Base-by-base conservation (phyloP, 2,113 vertebrate species). In the Meleagris gallopavo region DNA sequence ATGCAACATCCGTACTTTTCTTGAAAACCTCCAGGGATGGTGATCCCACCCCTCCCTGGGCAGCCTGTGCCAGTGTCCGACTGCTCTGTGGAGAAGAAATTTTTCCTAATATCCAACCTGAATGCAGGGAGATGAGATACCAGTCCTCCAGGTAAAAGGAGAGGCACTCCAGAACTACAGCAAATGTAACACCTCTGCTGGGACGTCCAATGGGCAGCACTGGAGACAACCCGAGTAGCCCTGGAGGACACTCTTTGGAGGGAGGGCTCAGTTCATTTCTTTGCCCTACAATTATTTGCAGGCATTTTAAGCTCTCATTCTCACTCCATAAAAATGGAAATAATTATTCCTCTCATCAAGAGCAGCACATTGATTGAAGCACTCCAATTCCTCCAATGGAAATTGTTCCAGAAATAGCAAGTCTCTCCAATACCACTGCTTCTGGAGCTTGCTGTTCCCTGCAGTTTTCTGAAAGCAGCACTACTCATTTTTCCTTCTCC, bases 321-420 rank as follows among this genome's bases (percentile, higher is more conserved):
- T 82, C 60, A 5, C 25, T 36, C 32, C 5, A 4, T 66, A 67
- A 60, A 88, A 94, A 45, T 0, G 6, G 65, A 61, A 71, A 83
- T 73, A 91, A 95, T 91, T 88, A 81, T 30, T 69, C 52, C 34
- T 54, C 67, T 90, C 65, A 34, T 67, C 41, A 32, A 45, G 83
- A 71, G 55, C 48, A 46, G 69, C 21, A 11, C 25, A 1, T 60
- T 91, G 88, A 91, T 88, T 81, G 81, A 76, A 34, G 69, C 34
- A 4, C 84, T 91, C 69, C 32, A 55, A 7, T 19, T 61, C 20
- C 77, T 75, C 46, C 70, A 27, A 3, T 38, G 27, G 75, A 76
- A 77, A 64, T 79, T 10, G 64, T 36, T 20, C 27, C 76, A 71
- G 79, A 70, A 96, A 88, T 83, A 64, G 36, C 73, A 86, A 34